phyloP scores from a whole-genome alignment of 92 coral and sea anemone genomes.

The Pocillopora grandis region DNA sequence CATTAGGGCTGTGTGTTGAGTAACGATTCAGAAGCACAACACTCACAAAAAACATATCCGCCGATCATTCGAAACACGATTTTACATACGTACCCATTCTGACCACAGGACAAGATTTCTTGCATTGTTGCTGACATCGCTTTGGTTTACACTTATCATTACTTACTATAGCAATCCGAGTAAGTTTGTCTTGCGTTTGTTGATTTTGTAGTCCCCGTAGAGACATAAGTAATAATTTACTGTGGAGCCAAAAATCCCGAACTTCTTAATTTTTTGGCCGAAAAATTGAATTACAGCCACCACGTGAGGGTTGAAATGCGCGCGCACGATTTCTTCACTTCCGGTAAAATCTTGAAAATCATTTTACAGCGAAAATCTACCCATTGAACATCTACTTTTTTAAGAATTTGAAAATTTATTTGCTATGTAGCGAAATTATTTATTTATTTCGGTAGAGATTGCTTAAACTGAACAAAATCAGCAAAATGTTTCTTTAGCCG shows the following conservation, averaged over 20 bases:
- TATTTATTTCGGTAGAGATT: background rate
- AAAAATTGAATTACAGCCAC: slow-evolving; percentile 58
- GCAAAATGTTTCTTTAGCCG: background rate
- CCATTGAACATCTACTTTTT: background rate
- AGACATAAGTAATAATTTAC: slow-evolving; percentile 38
- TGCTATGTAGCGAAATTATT: too few species aligned
- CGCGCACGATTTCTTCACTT: slow-evolving; percentile 55
- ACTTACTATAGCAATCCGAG: slow-evolving; percentile 96
- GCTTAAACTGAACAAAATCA: background rate
- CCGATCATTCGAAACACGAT: background rate
- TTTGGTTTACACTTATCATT: slow-evolving; percentile 95
- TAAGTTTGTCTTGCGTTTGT: slow-evolving; percentile 81
- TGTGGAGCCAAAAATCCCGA: background rate
- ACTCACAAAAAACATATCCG: background rate
- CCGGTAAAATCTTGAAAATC: slow-evolving; percentile 12
- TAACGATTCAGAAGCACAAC: slow-evolving; percentile 7
- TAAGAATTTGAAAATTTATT: background rate
- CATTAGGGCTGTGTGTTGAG: background rate
- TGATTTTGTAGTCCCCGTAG: slow-evolving; percentile 45
- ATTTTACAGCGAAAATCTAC: background rate
- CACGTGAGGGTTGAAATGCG: slow-evolving; percentile 67
- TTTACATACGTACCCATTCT: slow-evolving; percentile 78
- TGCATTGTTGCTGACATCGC: slow-evolving; percentile 91
- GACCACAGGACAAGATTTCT: slow-evolving; percentile 93
- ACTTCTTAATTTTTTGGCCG: slow-evolving; percentile 10